Evolutionary conservation across 2,888 invertebrate species (phyloP), one percentile per base, ranked within the genome.

Genomic region (Gibbula magus): DNA sequence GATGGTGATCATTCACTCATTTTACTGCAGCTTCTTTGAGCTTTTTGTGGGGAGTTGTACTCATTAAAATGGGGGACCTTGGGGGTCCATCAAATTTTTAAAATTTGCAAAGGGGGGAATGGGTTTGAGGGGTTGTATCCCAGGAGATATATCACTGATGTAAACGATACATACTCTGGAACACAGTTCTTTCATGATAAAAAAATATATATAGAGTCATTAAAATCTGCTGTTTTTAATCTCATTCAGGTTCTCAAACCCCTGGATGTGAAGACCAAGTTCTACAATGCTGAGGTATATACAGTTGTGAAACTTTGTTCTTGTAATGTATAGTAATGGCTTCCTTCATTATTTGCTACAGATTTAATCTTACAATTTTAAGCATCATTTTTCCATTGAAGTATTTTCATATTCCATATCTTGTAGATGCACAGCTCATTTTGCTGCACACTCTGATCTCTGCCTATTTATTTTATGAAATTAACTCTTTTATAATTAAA

Each of bases 191-290:
- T n/a, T n/a, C n/a, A n/a, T n/a, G n/a, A n/a, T n/a, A n/a, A n/a
- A n/a, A n/a, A n/a, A n/a, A n/a, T n/a, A n/a, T n/a, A n/a, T n/a
- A n/a, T n/a, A n/a, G n/a, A n/a, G n/a, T n/a, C n/a, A n/a, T n/a
- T n/a, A n/a, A n/a, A n/a, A n/a, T n/a, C n/a, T n/a, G n/a, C n/a
- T n/a, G n/a, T n/a, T n/a, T n/a, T n/a, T n/a, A n/a, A n/a, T n/a
- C n/a, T 81, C 20, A 86, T 85, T 13, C 96, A 97, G 95, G 99
- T 99, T 0, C 95, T 98, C 89, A 99, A 99, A 92, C 99, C 99
- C 2, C 94, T 99, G 74, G 99, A 99, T 94, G 98, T 99, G 0
- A 98, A 99, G 94, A 99, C 99, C 0, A 99, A 99, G 92, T 97
- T 99, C 93, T 99, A 97, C 92, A 98, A 98, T 94, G 97, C 98